phyloP scores from a whole-genome alignment of 2,113 vertebrate species.

The Tupaia chinensis region DNA sequence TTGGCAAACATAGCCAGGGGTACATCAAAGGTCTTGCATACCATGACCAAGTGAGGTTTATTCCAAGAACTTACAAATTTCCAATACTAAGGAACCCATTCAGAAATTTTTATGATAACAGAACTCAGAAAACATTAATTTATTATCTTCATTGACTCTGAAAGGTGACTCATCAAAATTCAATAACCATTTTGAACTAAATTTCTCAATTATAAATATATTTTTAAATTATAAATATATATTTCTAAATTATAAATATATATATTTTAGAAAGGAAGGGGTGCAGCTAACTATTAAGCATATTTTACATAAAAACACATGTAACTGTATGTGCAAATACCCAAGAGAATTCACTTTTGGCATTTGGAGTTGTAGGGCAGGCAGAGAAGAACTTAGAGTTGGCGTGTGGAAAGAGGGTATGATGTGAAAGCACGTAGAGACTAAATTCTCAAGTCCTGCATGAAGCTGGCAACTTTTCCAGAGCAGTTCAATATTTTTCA shows the following conservation, averaged over 20 bases:
- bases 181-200: background rate
- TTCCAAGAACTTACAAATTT: background rate
- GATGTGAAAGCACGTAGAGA: background rate
- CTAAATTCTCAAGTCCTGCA: background rate
- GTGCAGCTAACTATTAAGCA: background rate
- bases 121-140: background rate
- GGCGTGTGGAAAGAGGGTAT: background rate
- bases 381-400: background rate
- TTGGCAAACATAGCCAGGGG: background rate
- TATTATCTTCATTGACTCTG: background rate
- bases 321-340: background rate
- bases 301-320: background rate
- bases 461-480: background rate
- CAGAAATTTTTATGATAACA: background rate
- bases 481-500: background rate
- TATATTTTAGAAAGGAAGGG: background rate
- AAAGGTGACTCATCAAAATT: slow-evolving; percentile 22
- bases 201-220: background rate
- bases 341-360: background rate
- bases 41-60: background rate
- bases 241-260: background rate
- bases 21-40: background rate
- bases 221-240: background rate
- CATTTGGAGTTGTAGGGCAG: background rate
- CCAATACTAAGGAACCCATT: background rate